These are phyloP conservation scores for Chroicocephalus ridibundus DNA, from an alignment of 2,113 vertebrate species.

Conservation along the genomic window DNA sequence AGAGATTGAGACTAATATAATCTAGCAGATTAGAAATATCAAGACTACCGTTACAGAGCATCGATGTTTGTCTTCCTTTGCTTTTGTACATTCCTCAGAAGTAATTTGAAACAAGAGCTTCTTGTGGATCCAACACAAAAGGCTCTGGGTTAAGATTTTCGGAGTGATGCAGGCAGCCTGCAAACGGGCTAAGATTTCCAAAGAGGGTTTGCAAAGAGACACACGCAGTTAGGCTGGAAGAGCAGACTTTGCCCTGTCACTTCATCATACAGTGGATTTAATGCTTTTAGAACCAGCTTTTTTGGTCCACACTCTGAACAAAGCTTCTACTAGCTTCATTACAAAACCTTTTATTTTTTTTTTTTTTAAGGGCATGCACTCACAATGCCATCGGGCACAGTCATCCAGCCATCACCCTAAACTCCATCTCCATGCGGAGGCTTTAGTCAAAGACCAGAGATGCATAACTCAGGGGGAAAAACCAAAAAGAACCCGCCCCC, in stretches of 20 bases:
- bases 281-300: not conserved
- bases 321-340: not conserved
- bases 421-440: not conserved
- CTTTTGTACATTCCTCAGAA: not conserved
- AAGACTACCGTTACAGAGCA: not conserved
- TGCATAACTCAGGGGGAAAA: not conserved
- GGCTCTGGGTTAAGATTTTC: not conserved
- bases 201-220: not conserved
- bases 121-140: not conserved
- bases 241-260: not conserved
- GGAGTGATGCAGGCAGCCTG: not conserved
- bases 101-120: not conserved
- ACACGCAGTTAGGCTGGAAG: rapidly evolving
- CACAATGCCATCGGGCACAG: not conserved
- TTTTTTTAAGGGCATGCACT: not conserved
- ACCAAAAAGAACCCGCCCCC: rapidly evolving
- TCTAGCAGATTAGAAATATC: not conserved
- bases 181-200: not conserved
- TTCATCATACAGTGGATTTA: not conserved
- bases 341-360: not conserved
- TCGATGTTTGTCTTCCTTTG: too few relatives aligned
- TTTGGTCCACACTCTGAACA: not conserved
- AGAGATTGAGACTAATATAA: not conserved
- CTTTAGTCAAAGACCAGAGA: not conserved
- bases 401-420: not conserved